These are phyloP conservation scores for Colletes gigas DNA, from an alignment of 1,140 invertebrate species.

Conservation along the genomic window DNA sequence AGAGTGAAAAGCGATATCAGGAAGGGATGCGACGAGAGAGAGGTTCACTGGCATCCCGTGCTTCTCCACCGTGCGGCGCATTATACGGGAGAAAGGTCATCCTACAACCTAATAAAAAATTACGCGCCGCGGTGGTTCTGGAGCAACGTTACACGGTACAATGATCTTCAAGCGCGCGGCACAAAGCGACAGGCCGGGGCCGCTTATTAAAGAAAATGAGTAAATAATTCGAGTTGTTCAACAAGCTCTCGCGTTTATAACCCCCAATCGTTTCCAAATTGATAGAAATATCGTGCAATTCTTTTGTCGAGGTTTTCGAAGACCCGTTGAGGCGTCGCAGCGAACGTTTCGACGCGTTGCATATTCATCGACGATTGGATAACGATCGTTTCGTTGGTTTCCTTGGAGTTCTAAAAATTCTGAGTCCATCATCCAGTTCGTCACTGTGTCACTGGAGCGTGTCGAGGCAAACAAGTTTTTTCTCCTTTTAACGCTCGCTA, in stretches of 20 bases:
- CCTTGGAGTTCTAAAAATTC: constrained; percentile 12
- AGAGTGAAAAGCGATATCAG: constrained; percentile 39
- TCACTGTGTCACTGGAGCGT: constrained; percentile 29
- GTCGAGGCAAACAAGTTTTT: constrained; percentile 56
- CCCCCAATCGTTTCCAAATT: background rate
- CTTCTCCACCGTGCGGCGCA: constrained; percentile 55
- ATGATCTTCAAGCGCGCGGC: constrained; percentile 51
- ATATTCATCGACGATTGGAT: constrained; percentile 13
- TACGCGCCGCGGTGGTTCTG: constrained; percentile 52
- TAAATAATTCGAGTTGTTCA: constrained; percentile 60
- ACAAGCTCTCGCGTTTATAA: constrained; percentile 27
- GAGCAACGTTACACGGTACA: constrained; percentile 60
- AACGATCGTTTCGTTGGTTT: background rate
- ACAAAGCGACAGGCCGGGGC: constrained; percentile 57
- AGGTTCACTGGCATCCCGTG: constrained; percentile 61
- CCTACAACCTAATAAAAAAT: constrained; percentile 64
- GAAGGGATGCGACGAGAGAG: constrained; percentile 55
- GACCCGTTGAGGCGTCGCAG: background rate
- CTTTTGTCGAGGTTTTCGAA: background rate
- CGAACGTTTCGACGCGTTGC: background rate
- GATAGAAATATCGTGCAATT: background rate
- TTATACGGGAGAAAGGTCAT: constrained; percentile 64
- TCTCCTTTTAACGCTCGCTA: too few species aligned
- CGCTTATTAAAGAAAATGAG: constrained; percentile 64
- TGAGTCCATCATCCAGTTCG: constrained; percentile 1